These are phyloP conservation scores for Pycnonotus jocosus DNA, from an alignment of 2,113 vertebrate species.

Conservation along the genomic window DNA sequence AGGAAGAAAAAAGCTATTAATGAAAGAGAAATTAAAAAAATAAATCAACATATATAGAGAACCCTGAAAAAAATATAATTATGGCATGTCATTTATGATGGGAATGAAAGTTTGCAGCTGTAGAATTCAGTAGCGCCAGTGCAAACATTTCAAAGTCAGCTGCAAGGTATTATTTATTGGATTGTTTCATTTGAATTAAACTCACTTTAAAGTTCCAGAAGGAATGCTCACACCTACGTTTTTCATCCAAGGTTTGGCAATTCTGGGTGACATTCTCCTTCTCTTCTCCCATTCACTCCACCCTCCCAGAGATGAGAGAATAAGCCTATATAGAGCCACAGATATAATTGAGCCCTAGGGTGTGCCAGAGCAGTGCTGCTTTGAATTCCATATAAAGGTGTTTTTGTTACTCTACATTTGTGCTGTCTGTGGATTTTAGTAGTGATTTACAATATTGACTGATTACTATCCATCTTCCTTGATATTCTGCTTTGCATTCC, in stretches of 20 bases:
- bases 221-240: not conserved
- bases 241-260: constrained; percentile 52
- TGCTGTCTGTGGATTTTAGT: constrained; percentile 29
- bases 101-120: constrained; percentile 38
- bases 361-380: constrained; percentile 7
- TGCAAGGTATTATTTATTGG: constrained; percentile 56
- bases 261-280: constrained; percentile 39
- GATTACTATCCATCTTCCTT: constrained; percentile 50
- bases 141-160: constrained; percentile 47
- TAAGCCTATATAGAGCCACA: not conserved
- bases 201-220: constrained; percentile 54
- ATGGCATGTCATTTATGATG: constrained; percentile 10
- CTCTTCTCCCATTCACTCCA: not conserved
- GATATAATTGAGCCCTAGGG: constrained; percentile 52
- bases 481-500: constrained; percentile 47
- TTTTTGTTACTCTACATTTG: constrained; percentile 34
- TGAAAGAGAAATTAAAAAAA: constrained; percentile 51
- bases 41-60: constrained; percentile 32
- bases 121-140: not conserved
- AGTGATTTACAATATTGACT: constrained; percentile 56
- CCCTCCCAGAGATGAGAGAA: constrained; percentile 2
- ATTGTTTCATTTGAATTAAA: constrained; percentile 62
- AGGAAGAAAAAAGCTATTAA: constrained; percentile 36
- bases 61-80: constrained; percentile 41
- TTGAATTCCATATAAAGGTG: constrained; percentile 33